A percentile compares a stretch with the other conserved stretches of the same genome.
These are phyloP conservation scores for Salarias fasciatus DNA, from an alignment of 2,797 vertebrate genomes.

Conservation along the genomic window DNA sequence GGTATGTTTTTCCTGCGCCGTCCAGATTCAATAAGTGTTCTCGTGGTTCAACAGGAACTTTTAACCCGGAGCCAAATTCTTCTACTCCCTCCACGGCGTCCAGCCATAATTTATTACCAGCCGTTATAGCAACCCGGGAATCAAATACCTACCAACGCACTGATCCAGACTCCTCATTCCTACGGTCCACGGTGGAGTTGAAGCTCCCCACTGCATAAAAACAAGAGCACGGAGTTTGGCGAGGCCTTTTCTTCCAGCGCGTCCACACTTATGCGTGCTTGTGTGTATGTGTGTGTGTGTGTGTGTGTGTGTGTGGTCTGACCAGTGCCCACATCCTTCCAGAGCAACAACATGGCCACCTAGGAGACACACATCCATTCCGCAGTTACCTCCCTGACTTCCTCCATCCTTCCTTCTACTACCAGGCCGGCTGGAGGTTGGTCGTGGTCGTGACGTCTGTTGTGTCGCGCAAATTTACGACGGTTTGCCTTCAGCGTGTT, in stretches of 20 bases:
- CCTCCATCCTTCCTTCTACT: conserved; percentile 57
- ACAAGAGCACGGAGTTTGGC: conserved; percentile 43
- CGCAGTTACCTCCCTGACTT: conserved; percentile 54
- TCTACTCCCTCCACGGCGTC: conserved; percentile 57
- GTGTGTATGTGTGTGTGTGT: conserved; percentile 27
- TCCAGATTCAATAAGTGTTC: conserved; percentile 39
- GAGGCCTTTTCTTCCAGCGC: conserved; percentile 45
- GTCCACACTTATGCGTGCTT: too few relatives aligned
- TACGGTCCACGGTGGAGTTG: conserved; percentile 45
- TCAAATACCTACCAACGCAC: conserved; percentile 55
- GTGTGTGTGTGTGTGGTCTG: conserved; percentile 72
- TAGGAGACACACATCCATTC: conserved; percentile 67
- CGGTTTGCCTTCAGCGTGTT: conserved; percentile 65
- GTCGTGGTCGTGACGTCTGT: conserved; percentile 54
- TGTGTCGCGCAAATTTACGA: conserved; percentile 36
- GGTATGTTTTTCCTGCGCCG: conserved; percentile 59
- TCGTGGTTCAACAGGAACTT: conserved; percentile 60
- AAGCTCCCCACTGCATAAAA: conserved; percentile 57
- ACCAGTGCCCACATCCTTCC: conserved; percentile 74
- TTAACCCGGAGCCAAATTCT: conserved; percentile 56
- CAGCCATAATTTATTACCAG: conserved; percentile 71
- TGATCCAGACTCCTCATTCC: conserved; percentile 53
- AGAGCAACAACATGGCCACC: conserved; percentile 71
- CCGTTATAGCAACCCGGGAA: conserved; percentile 58
- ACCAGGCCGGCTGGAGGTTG: conserved; percentile 51